phyloP scores from a whole-genome alignment of 64 coral and sea anemone species.

The Montipora foliosa region DNA sequence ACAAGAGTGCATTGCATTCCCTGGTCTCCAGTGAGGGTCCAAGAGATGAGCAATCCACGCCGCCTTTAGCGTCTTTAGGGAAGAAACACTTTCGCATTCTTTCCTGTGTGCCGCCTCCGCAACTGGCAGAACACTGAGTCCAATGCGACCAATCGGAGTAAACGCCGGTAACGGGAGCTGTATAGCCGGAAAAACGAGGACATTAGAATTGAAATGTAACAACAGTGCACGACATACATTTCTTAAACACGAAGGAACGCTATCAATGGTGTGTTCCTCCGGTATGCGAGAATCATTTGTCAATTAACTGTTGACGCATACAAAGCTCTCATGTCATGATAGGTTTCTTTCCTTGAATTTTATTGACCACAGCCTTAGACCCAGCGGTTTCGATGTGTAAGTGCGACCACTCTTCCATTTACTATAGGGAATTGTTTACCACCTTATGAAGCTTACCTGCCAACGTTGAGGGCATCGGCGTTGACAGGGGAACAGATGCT shows the following conservation, averaged over 20 bases:
- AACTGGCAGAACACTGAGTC: conserved; percentile 71
- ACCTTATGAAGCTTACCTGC: neutral
- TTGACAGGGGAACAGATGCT: neutral
- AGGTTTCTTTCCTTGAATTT: no score
- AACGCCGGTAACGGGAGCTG: conserved; percentile 69
- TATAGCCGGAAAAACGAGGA: neutral
- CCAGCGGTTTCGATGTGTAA: no score
- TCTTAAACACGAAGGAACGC: no score
- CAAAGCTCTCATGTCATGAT: no score
- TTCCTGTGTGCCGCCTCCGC: conserved; percentile 92
- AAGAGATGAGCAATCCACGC: conserved; percentile 72
- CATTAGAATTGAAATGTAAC: neutral
- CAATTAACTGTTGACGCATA: no score
- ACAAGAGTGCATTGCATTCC: conserved; percentile 83
- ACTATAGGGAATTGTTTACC: no score
- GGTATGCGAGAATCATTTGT: no score
- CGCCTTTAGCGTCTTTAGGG: conserved; percentile 63
- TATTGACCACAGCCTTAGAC: no score
- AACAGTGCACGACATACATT: neutral
- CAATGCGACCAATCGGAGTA: conserved; percentile 81
- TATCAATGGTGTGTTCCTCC: no score
- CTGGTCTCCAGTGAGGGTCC: conserved; percentile 86
- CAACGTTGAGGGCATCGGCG: conserved; percentile 30
- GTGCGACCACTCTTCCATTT: no score
- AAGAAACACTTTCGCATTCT: conserved; percentile 74